Conservation (phyloP, 2,888 invertebrate genomes). For the Empis stercorea region DNA sequence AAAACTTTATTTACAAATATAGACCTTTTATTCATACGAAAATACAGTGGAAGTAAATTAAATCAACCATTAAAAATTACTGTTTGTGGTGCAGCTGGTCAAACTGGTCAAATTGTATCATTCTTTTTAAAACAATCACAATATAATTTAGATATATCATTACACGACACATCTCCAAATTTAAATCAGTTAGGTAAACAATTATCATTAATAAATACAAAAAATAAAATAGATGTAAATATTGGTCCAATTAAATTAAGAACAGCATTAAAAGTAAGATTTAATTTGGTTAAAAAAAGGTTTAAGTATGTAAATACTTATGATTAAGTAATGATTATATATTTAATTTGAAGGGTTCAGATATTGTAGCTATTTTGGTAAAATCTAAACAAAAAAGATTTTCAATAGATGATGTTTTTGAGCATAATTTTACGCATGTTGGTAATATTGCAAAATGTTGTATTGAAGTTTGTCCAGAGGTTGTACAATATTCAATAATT, state of each 20-base stretch:
- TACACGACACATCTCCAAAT: slow-evolving; percentile 2
- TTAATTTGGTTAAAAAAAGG: no score
- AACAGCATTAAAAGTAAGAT: slow-evolving; percentile 4
- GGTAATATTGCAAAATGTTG: slow-evolving; percentile 13
- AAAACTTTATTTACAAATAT: no score
- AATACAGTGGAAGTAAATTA: neutral
- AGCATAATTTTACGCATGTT: slow-evolving; percentile 12
- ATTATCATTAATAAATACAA: slow-evolving; percentile 4
- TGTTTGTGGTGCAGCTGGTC: slow-evolving; percentile 6
- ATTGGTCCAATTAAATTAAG: slow-evolving; percentile 3
- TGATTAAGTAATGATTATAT: no score
- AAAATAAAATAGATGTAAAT: neutral
- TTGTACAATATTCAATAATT: neutral
- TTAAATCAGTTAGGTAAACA: neutral
- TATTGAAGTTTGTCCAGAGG: slow-evolving; percentile 15
- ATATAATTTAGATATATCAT: slow-evolving; percentile 1
- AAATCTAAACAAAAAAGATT: neutral
- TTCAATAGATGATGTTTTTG: neutral
- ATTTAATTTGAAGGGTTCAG: neutral
- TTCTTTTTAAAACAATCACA: slow-evolving; percentile 6
- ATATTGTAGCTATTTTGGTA: slow-evolving; percentile 2
- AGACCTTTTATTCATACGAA: no score
- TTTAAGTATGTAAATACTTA: no score
- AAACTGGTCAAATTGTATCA: slow-evolving; percentile 3
- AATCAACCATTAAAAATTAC: slow-evolving; percentile 1